Evolutionary conservation across 2,888 invertebrate species (phyloP), one percentile per base, ranked within the genome.

Genomic region (Tetragonula carbonaria): DNA sequence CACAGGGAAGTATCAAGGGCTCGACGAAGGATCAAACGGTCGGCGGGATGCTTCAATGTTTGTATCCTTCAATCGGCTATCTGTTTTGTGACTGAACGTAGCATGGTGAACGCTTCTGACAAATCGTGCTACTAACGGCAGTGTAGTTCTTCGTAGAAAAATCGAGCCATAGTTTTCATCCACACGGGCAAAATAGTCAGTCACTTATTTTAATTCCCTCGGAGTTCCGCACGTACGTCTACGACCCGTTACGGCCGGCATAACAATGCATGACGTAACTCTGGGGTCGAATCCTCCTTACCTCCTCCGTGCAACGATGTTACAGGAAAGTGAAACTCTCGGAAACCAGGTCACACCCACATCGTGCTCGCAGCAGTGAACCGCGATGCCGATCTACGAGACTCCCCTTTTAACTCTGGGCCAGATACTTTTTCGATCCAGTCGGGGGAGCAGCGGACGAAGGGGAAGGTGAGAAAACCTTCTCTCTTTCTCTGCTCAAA

Each of bases 341-440:
- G 93, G 92, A 94, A 94, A 94, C 93, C 93, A 93, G 94, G 94
- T 94, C 94, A 94, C 94, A 94, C 94, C 94, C 94, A 94, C 94
- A 94, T 94, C 92, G 93, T 89, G 90, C 90, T 90, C 92, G 88
- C 87, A 87, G 91, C 90, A 90, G 87, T 82, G 86, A 84, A 85
- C 81, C 87, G 85, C 86, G 91, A 80, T 89, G 89, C 86, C 90
- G 90, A 90, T 90, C 89, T 84, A 89, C 87, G 81, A 84, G 81
- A 59, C 81, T 83, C 83, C 85, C 88, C 85, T 85, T 88, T 88
- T 86, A 82, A 86, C 90, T 80, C 78, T 53, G 79, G 67, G 72
- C 84, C 79, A 68, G 79, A 86, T 87, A 82, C 86, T 84, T 88
- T 59, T 82, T 89, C 82, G 55, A 79, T 85, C 78, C 45, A 45